Evolutionary conservation across 2,113 vertebrate genomes (phyloP).

Genomic region (Peucedramus taeniatus): DNA sequence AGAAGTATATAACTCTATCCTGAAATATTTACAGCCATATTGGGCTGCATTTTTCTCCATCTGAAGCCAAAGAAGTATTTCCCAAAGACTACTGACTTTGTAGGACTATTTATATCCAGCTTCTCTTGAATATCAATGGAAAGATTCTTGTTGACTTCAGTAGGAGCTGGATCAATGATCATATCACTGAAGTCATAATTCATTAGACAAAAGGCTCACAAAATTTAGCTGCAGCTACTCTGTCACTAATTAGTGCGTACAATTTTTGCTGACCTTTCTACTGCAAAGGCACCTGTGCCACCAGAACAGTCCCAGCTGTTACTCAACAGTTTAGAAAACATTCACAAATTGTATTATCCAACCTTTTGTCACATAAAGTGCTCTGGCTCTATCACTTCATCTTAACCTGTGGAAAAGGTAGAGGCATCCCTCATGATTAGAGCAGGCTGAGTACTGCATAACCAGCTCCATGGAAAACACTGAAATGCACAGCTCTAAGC

Average conservation of each 20-base stretch:
- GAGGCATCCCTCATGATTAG: not conserved
- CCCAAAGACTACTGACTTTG: not conserved
- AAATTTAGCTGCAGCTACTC: not conserved
- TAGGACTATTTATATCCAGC: not conserved
- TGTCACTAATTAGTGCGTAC: not conserved
- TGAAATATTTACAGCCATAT: slow-evolving; percentile 10
- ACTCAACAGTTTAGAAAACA: not conserved
- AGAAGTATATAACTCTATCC: not conserved
- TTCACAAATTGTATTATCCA: not conserved
- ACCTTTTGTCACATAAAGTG: not conserved
- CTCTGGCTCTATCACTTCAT: not conserved
- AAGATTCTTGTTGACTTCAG: not conserved
- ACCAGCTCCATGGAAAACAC: not conserved
- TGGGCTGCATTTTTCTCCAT: not conserved
- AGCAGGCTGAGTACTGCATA: not conserved
- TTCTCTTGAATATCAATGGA: not conserved
- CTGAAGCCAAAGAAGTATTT: not conserved
- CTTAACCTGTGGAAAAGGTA: not conserved
- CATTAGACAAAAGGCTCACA: not conserved
- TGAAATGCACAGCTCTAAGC: not conserved
- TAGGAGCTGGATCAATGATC: not conserved
- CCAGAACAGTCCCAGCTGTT: not conserved
- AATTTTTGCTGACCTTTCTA: not conserved
- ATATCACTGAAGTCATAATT: not conserved
- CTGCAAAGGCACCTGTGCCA: not conserved